Evolutionary conservation across 2,888 invertebrate species (phyloP).

Genomic region (Tiliacea citrago): DNA sequence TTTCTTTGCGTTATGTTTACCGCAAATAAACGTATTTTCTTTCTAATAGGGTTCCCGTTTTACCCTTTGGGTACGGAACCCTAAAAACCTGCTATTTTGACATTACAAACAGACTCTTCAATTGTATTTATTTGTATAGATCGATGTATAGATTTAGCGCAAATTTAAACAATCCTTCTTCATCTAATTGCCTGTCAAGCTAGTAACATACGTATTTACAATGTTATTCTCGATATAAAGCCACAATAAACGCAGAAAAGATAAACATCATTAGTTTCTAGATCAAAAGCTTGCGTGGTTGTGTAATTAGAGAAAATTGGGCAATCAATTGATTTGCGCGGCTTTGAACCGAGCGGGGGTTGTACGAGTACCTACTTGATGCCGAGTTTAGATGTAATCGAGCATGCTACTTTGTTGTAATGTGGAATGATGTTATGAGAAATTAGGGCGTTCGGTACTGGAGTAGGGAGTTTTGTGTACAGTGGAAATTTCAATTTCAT

Average conservation of each 20-base stretch:
- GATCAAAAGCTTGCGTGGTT: conserved; percentile 40
- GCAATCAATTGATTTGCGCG: conserved; percentile 50
- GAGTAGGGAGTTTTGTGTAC: too few relatives aligned
- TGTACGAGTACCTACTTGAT: conserved; percentile 29
- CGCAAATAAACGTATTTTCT: too few relatives aligned
- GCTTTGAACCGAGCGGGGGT: conserved; percentile 42
- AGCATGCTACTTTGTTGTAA: conserved; percentile 7
- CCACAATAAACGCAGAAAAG: conserved; percentile 19
- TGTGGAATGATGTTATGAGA: background rate
- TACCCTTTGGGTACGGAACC: too few relatives aligned
- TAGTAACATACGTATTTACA: background rate
- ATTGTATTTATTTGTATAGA: too few relatives aligned
- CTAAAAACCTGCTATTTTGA: too few relatives aligned
- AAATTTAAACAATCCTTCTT: background rate
- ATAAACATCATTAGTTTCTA: conserved; percentile 40
- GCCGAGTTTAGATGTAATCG: conserved; percentile 17
- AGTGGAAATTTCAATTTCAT: too few relatives aligned
- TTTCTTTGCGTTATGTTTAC: too few relatives aligned
- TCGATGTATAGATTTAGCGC: background rate
- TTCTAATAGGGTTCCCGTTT: too few relatives aligned
- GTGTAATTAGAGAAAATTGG: conserved; percentile 56
- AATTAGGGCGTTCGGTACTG: background rate
- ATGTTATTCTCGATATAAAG: conserved; percentile 4
- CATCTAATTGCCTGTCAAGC: background rate
- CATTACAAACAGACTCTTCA: too few relatives aligned